These are phyloP conservation scores for Melanchra persicariae DNA, from an alignment of 2,888 invertebrate species.

Conservation along the genomic window DNA sequence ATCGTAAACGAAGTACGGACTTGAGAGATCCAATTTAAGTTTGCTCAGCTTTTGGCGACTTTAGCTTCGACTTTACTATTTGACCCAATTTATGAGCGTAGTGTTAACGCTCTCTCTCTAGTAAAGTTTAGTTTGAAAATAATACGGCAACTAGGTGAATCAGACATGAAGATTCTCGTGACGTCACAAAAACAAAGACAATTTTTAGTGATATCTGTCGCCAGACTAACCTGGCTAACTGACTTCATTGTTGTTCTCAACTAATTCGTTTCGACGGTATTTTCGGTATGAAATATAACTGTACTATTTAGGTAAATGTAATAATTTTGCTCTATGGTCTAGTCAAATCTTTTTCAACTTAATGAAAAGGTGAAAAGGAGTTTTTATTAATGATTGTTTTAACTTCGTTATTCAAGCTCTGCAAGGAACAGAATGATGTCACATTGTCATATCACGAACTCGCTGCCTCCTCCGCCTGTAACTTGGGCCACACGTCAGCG, in stretches of 20 bases:
- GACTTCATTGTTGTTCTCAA: background rate
- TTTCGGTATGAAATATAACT: no score
- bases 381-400: background rate
- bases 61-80: constrained; percentile 63
- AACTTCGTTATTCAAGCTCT: background rate
- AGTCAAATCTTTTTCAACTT: no score
- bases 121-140: background rate
- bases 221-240: background rate
- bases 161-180: background rate
- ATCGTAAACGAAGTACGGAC: constrained; percentile 61
- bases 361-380: no score
- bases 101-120: background rate
- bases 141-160: background rate
- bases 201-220: background rate
- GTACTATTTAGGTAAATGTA: no score
- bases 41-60: constrained; percentile 79
- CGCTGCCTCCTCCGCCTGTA: background rate
- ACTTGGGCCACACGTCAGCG: constrained; percentile 20
- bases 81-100: constrained; percentile 57
- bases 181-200: background rate
- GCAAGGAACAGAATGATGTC: background rate
- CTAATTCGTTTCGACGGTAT: background rate
- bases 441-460: background rate
- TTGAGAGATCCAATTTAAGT: constrained; percentile 83
- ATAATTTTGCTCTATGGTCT: no score